Percentiles rank a stretch among this genome's conserved stretches.
Evolutionary conservation across 2,888 invertebrate species (phyloP).

Genomic region (Andrena marginata): DNA sequence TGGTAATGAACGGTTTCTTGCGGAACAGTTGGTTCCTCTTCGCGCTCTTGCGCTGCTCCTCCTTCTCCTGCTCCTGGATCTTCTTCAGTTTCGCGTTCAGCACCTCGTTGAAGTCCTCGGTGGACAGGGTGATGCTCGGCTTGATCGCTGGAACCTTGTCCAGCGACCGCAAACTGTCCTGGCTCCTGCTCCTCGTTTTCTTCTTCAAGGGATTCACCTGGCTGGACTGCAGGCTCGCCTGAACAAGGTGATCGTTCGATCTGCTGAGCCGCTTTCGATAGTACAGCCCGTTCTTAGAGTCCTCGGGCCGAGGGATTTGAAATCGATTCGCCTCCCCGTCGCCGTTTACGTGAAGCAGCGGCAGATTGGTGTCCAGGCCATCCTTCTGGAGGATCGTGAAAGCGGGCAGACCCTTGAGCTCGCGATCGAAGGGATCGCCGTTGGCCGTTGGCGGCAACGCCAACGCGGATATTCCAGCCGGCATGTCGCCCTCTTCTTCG

Average conservation of each 20-base stretch:
- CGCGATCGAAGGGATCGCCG: constrained; percentile 66
- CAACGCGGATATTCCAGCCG: constrained; percentile 80
- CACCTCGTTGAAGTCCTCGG: constrained; percentile 89
- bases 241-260: constrained; percentile 80
- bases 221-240: constrained; percentile 75
- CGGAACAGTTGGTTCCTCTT: constrained; percentile 48
- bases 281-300: constrained; percentile 69
- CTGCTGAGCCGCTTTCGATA: constrained; percentile 79
- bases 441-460: constrained; percentile 71
- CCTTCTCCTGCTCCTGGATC: constrained; percentile 88
- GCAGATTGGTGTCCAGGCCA: constrained; percentile 77
- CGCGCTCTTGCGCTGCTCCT: constrained; percentile 66
- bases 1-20: constrained; percentile 90
- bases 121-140: constrained; percentile 82
- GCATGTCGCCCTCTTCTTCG: constrained; percentile 70
- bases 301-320: constrained; percentile 34
- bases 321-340: constrained; percentile 50
- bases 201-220: constrained; percentile 79
- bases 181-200: constrained; percentile 84
- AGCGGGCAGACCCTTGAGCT: constrained; percentile 73
- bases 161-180: constrained; percentile 84
- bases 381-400: constrained; percentile 81
- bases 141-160: constrained; percentile 71
- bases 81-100: constrained; percentile 90
- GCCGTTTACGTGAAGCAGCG: constrained; percentile 77